phyloP scores from a whole-genome alignment of 2,888 invertebrate genomes.

The Steinernema scapterisci region DNA sequence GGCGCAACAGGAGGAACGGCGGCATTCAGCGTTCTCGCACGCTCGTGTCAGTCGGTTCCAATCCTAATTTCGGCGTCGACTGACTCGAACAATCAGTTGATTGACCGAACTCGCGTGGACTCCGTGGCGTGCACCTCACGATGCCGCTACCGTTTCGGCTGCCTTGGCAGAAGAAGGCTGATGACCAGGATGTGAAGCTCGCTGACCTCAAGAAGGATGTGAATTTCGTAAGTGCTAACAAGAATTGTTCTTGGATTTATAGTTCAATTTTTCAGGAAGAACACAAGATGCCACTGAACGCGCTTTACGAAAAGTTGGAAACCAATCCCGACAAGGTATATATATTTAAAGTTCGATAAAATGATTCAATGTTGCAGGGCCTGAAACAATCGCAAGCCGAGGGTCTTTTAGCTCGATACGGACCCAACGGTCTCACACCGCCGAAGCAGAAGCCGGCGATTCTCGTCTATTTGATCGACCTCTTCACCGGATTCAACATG shows the following conservation, averaged over 20 bases:
- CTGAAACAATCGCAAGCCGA: slow-evolving; percentile 93
- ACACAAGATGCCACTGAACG: slow-evolving; percentile 94
- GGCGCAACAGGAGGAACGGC: too few species aligned
- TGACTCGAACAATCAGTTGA: too few species aligned
- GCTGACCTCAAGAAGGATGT: slow-evolving; percentile 97
- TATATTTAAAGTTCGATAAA: too few species aligned
- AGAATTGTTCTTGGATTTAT: not conserved
- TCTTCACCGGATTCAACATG: slow-evolving; percentile 90
- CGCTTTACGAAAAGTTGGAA: slow-evolving; percentile 92
- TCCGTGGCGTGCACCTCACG: too few species aligned
- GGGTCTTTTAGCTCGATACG: slow-evolving; percentile 84
- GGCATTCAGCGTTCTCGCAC: too few species aligned
- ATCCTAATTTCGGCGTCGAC: too few species aligned
- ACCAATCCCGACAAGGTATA: slow-evolving; percentile 95
- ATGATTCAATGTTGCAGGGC: slow-evolving; percentile 84
- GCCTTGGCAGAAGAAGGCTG: not conserved
- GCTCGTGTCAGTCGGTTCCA: too few species aligned
- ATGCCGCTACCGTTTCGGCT: not conserved
- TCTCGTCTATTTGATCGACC: slow-evolving; percentile 96
- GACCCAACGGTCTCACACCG: slow-evolving; percentile 83
- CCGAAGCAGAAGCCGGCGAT: slow-evolving; percentile 96
- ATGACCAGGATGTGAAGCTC: not conserved
- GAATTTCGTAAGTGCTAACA: slow-evolving; percentile 80
- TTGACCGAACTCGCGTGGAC: too few species aligned
- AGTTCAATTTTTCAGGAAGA: slow-evolving; percentile 74